Conservation (phyloP, 2,797 vertebrate genomes). For the Hippopotamyrus pictus region DNA sequence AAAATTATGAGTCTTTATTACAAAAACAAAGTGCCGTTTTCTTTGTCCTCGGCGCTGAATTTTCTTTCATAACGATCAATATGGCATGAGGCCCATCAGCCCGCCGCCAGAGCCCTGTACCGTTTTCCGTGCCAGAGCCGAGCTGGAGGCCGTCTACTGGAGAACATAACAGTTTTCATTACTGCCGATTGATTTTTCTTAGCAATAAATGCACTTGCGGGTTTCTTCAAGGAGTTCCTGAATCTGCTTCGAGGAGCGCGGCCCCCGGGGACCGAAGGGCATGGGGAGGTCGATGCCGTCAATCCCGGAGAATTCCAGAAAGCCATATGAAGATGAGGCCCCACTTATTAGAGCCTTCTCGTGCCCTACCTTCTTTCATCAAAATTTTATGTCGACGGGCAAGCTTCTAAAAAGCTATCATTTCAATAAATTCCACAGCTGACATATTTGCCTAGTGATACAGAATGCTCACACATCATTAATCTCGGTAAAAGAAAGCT, state of each 20-base stretch:
- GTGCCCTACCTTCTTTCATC: not conserved
- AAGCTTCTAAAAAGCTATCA: not conserved
- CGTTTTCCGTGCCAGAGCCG: not conserved
- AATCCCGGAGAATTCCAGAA: not conserved
- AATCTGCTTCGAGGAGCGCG: not conserved
- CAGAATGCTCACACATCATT: not conserved
- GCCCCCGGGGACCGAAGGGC: not conserved
- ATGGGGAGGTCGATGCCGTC: not conserved
- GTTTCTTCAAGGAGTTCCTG: not conserved
- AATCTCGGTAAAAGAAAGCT: constrained; percentile 3
- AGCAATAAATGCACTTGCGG: not conserved
- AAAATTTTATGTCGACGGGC: not conserved
- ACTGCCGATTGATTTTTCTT: not conserved
- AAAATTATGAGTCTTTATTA: not conserved
- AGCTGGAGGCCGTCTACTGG: too few species aligned
- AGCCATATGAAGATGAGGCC: not conserved
- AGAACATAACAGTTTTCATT: constrained; percentile 6
- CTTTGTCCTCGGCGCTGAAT: not conserved
- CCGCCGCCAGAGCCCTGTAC: not conserved
- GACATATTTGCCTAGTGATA: constrained; percentile 11
- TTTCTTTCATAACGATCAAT: not conserved
- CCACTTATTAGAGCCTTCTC: not conserved
- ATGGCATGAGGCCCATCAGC: not conserved
- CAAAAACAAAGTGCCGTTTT: not conserved
- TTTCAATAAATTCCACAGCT: not conserved